phyloP scores from a whole-genome alignment of 1,140 invertebrate species.

The Brachionus sp. region DNA sequence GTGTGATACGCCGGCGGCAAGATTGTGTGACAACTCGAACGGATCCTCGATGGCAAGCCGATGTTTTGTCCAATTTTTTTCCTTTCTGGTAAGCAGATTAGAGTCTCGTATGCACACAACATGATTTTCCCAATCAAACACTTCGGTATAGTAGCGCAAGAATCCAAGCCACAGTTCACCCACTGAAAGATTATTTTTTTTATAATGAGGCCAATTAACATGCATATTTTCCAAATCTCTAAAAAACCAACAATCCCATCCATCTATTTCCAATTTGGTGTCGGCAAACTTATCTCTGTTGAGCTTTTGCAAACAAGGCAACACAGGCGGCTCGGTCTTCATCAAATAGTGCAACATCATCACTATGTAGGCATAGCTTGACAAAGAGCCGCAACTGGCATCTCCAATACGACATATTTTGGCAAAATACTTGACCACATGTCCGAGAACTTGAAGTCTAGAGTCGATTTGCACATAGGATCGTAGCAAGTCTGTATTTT shows the following conservation, averaged over 20 bases:
- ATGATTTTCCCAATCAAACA: slow-evolving; percentile 63
- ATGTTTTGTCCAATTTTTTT: slow-evolving; percentile 65
- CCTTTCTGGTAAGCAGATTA: slow-evolving; percentile 60
- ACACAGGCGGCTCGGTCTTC: slow-evolving; percentile 63
- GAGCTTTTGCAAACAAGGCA: slow-evolving; percentile 64
- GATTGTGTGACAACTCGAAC: slow-evolving; percentile 65
- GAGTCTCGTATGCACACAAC: slow-evolving; percentile 64
- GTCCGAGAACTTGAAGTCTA: slow-evolving; percentile 63
- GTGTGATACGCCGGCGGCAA: slow-evolving; percentile 63
- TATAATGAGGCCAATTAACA: slow-evolving; percentile 59
- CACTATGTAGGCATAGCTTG: slow-evolving; percentile 67
- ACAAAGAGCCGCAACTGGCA: slow-evolving; percentile 66
- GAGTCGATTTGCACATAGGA: slow-evolving; percentile 63
- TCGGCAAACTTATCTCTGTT: slow-evolving; percentile 46
- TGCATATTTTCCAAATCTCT: slow-evolving; percentile 55
- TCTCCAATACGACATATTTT: slow-evolving; percentile 67
- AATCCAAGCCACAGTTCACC: slow-evolving; percentile 64
- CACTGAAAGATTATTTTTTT: slow-evolving; percentile 61
- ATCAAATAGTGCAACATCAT: slow-evolving; percentile 67
- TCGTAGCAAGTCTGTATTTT: slow-evolving; percentile 64
- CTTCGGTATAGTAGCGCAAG: slow-evolving; percentile 64
- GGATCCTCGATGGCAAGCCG: slow-evolving; percentile 67
- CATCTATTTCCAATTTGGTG: slow-evolving; percentile 58
- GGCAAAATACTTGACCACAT: slow-evolving; percentile 64
- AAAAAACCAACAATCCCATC: slow-evolving; percentile 63